Percentiles rank a stretch among this genome's conserved stretches.
Conservation (phyloP, 1,140 invertebrate species). For the Pseudomyrmex concolor region DNA sequence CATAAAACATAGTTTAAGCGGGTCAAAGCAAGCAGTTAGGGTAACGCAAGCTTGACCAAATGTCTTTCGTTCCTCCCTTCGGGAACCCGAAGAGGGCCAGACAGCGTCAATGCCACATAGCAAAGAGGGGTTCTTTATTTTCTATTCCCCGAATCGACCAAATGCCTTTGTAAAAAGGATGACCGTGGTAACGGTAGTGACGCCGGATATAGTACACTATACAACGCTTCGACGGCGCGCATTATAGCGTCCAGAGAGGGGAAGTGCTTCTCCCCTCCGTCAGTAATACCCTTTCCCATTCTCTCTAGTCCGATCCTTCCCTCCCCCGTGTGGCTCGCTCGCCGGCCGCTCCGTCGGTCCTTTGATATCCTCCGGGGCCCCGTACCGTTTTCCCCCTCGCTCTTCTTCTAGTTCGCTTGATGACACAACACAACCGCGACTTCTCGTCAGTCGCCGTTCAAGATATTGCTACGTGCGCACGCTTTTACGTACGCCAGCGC, state of each 20-base stretch:
- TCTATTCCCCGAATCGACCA: not conserved
- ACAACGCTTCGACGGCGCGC: not conserved
- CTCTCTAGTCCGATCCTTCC: not conserved
- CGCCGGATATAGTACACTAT: not conserved
- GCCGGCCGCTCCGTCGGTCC: conserved; percentile 22
- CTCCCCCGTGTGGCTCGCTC: not conserved
- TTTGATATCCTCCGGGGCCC: conserved; percentile 36
- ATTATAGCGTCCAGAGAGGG: conserved; percentile 26
- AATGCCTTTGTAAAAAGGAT: conserved; percentile 38
- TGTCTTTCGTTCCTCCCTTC: no score
- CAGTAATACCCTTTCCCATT: conserved; percentile 24
- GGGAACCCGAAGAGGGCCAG: not conserved
- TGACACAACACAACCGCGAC: conserved; percentile 72
- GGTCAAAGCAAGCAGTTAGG: no score
- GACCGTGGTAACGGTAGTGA: conserved; percentile 33
- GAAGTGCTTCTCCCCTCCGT: conserved; percentile 1
- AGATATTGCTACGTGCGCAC: conserved; percentile 69
- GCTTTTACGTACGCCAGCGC: conserved; percentile 31
- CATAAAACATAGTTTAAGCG: no score
- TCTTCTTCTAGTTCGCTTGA: conserved; percentile 39
- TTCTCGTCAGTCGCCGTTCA: conserved; percentile 76
- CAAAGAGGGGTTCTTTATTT: conserved; percentile 2
- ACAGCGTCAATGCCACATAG: not conserved
- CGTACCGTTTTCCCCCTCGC: conserved; percentile 46
- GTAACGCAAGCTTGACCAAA: no score